phyloP scores from a whole-genome alignment of 2,888 invertebrate genomes.

The Ceraclea dissimilis region DNA sequence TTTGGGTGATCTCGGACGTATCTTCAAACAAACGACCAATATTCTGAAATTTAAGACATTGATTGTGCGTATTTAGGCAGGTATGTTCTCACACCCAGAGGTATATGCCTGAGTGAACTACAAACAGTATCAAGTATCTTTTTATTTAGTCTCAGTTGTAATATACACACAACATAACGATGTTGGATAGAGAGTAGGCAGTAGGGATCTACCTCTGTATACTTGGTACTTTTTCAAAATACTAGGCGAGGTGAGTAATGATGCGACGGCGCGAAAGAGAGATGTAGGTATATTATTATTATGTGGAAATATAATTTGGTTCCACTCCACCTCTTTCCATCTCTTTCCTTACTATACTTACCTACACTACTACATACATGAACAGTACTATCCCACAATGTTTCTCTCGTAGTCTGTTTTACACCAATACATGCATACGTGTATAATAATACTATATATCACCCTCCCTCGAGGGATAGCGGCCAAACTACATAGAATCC shows the following conservation, averaged over 20 bases:
- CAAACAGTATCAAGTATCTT: too few species aligned
- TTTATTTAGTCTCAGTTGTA: too few species aligned
- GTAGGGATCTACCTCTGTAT: too few species aligned
- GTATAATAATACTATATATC: neutral
- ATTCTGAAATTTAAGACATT: too few species aligned
- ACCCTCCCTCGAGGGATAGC: slow-evolving; percentile 13
- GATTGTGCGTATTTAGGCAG: too few species aligned
- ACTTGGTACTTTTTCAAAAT: too few species aligned
- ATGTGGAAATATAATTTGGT: slow-evolving; percentile 26
- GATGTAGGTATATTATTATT: slow-evolving; percentile 24
- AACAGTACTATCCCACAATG: neutral
- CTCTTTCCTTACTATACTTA: neutral
- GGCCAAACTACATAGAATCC: slow-evolving; percentile 16
- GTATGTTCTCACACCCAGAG: too few species aligned
- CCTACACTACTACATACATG: neutral
- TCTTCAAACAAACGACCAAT: too few species aligned
- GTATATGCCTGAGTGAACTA: too few species aligned
- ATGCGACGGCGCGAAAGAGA: slow-evolving; percentile 22
- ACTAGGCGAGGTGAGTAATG: slow-evolving; percentile 22
- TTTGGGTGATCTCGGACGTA: too few species aligned
- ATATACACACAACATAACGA: too few species aligned
- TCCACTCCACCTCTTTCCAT: slow-evolving; percentile 13
- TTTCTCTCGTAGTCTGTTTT: neutral
- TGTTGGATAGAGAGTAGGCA: too few species aligned
- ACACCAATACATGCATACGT: neutral